Base-by-base conservation (phyloP, 2,888 invertebrate genomes). In the Trachelus stipa region DNA sequence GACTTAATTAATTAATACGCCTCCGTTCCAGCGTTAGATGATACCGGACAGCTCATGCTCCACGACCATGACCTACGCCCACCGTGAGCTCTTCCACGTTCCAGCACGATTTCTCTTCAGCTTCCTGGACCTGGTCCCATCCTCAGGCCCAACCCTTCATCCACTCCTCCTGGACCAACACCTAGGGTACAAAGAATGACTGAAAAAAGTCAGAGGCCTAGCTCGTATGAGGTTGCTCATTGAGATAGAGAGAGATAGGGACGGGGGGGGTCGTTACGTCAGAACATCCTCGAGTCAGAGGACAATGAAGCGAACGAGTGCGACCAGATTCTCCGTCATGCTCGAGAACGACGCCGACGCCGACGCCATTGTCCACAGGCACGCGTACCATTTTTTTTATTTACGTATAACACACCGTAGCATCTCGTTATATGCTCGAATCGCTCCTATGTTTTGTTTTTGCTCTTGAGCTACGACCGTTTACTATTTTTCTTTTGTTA, bases 1-100 rank as follows among this genome's bases (percentile, higher is more conserved):
- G 84, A 82, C 85, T 88, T 88, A 87, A 89, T 89, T 88, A 89
- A 88, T 89, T 87, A 89, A 89, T 87, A 86, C 85, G 83, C 84
- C 85, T 85, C 83, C 82, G 83, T 88, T 88, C 82, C 81, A 77
- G 76, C 74, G 79, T 78, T 71, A 23, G n/a, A 56, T 23, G 56
- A 56, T 56, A 56, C 56, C 56, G 9, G 56, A 56, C 2, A 56
- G 56, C 56, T 56, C 40, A 78, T 71, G 56, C 73, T 76, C 34
- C 34, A 77, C 80, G 87, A 79, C 87, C 88, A 76, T 88, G 88
- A 88, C 88, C 87, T 80, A 81, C 85, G 85, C 87, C 85, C 84
- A 85, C 84, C 75, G 76, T 74, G 56, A 56, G 23, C 23, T 56
- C 56, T 23, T 56, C 56, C 23, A 56, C 56, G 56, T 56, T 56